Evolutionary conservation across 2,888 invertebrate genomes (phyloP).

Genomic region (Aricia artaxerxes): DNA sequence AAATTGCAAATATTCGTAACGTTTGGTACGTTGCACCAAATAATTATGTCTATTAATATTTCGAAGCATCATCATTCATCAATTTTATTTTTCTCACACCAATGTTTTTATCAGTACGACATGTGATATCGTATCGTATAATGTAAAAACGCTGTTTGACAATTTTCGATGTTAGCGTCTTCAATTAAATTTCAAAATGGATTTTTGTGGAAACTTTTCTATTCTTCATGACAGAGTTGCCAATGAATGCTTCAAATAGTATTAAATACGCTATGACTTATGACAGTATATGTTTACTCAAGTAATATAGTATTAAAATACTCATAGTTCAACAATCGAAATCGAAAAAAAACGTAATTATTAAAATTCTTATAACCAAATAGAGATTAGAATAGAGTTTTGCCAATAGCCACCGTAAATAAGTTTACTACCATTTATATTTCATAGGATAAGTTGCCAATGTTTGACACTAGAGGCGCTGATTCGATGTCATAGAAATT

Average conservation of each 20-base stretch:
- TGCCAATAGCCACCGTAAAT: background rate
- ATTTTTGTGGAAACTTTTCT: background rate
- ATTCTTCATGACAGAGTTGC: background rate
- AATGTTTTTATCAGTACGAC: background rate
- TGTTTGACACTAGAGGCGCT: no score
- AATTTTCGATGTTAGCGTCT: background rate
- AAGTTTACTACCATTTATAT: background rate
- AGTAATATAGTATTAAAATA: background rate
- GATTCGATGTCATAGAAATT: background rate
- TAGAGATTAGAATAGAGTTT: background rate
- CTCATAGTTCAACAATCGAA: background rate
- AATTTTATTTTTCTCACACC: background rate
- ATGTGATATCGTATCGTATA: background rate
- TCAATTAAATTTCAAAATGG: background rate
- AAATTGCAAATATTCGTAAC: no score
- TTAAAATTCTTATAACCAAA: background rate
- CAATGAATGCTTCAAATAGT: constrained; percentile 8
- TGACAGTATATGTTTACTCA: constrained; percentile 7
- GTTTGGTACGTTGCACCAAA: background rate
- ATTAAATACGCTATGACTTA: background rate
- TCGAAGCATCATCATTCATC: background rate
- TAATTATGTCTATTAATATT: background rate
- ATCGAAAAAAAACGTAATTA: background rate
- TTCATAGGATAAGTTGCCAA: background rate
- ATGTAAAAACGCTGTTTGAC: background rate